Evolutionary conservation across 92 coral and sea anemone genomes (phyloP).

Genomic region (Umimayanthus chanpuru): DNA sequence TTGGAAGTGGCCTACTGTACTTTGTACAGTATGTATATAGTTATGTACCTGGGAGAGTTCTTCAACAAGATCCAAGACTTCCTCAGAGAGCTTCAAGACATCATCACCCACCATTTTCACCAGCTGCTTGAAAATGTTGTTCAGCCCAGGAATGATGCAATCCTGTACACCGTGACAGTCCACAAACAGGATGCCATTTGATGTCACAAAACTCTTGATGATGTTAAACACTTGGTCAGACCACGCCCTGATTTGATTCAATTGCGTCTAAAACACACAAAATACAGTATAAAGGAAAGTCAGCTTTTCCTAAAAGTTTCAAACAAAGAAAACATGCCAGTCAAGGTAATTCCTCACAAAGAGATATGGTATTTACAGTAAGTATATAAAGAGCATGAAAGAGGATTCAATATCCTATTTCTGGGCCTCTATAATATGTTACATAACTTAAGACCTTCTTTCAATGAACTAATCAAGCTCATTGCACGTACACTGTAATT

Average conservation of each 20-base stretch:
- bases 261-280: conserved; percentile 66
- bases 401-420: background rate
- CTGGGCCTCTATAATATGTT: background rate
- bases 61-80: conserved; percentile 67
- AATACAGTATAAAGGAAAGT: background rate
- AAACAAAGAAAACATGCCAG: background rate
- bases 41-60: conserved; percentile 68
- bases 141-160: conserved; percentile 67
- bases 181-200: conserved; percentile 87
- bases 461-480: background rate
- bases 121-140: conserved; percentile 77
- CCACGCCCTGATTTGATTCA: conserved; percentile 87
- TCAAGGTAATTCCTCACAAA: background rate
- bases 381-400: too few species aligned
- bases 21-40: background rate
- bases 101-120: conserved; percentile 79
- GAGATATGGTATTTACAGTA: background rate
- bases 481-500: too few species aligned
- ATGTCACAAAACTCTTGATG: conserved; percentile 79
- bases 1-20: too few species aligned
- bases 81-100: conserved; percentile 72
- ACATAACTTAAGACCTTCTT: too few species aligned
- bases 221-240: conserved; percentile 73
- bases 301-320: background rate
- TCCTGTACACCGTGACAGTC: conserved; percentile 79